Evolutionary conservation across 2,888 invertebrate genomes (phyloP).

Genomic region (Charanyca ferruginea): DNA sequence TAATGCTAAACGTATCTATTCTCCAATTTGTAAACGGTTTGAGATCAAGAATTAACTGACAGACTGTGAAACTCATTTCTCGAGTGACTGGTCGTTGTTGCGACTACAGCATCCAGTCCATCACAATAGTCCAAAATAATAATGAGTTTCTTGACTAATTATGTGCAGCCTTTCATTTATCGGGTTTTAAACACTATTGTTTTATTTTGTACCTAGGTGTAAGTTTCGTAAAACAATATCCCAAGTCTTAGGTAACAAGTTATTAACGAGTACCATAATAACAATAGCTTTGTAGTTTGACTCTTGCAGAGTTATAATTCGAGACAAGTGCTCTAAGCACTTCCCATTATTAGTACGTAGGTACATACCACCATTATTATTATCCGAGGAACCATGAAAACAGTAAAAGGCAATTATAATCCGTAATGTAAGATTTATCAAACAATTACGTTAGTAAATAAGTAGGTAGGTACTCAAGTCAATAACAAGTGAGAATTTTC

Average conservation of each 20-base stretch:
- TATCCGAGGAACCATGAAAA: constrained; percentile 1
- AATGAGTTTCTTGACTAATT: no score
- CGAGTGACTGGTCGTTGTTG: no score
- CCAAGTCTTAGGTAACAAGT: neutral
- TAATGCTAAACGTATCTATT: no score
- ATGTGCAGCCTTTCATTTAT: no score
- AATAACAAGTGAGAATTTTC: neutral
- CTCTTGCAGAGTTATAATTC: constrained; percentile 19
- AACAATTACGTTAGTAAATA: constrained; percentile 4
- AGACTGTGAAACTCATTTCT: no score
- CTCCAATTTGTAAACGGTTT: no score
- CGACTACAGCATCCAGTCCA: no score
- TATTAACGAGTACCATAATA: neutral
- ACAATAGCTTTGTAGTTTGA: neutral
- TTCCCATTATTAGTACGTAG: constrained; percentile 12
- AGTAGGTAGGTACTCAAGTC: neutral
- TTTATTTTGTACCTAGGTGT: no score
- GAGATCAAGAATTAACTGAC: no score
- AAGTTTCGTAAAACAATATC: neutral
- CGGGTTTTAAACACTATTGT: no score
- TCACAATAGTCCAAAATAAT: no score
- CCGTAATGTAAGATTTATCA: constrained; percentile 2
- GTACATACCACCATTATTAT: constrained; percentile 14
- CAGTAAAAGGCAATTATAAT: constrained; percentile 15
- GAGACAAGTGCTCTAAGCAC: constrained; percentile 22